A percentile compares a stretch with the other conserved stretches of the same genome.
Evolutionary conservation across 2,888 invertebrate genomes (phyloP).

Genomic region (Tenthredo livida): DNA sequence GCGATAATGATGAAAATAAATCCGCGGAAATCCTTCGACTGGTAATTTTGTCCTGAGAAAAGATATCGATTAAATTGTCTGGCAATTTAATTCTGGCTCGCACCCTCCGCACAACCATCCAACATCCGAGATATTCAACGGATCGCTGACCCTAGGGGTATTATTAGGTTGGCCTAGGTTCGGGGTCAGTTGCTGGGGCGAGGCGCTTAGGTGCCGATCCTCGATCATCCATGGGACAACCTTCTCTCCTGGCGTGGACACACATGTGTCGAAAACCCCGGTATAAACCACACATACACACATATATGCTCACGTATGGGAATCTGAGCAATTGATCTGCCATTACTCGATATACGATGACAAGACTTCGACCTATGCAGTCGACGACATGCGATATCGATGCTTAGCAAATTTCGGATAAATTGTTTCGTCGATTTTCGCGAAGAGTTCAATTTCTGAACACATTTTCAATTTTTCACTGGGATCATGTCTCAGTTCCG

Average conservation of each 20-base stretch:
- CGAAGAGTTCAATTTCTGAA: background rate
- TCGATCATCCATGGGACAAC: constrained; percentile 43
- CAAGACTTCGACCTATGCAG: background rate
- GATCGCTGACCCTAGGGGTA: constrained; percentile 44
- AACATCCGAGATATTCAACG: constrained; percentile 20
- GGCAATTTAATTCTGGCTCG: background rate
- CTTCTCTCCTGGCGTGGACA: background rate
- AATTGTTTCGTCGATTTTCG: background rate
- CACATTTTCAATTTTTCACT: background rate
- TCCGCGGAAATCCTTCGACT: background rate
- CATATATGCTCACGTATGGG: background rate
- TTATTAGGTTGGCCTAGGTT: constrained; percentile 52
- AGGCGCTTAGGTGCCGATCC: constrained; percentile 10
- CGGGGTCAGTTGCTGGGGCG: constrained; percentile 33
- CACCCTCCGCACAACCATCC: background rate
- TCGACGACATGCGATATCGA: background rate
- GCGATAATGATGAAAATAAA: background rate
- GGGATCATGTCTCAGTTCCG: background rate
- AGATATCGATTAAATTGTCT: constrained; percentile 29
- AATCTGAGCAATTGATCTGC: constrained; percentile 16
- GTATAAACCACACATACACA: background rate
- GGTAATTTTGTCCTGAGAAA: constrained; percentile 31
- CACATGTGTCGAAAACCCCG: background rate
- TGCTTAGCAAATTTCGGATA: background rate
- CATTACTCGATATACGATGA: background rate